Base-by-base conservation (phyloP, 2,888 invertebrate species). In the Alloscopus bannaensis region DNA sequence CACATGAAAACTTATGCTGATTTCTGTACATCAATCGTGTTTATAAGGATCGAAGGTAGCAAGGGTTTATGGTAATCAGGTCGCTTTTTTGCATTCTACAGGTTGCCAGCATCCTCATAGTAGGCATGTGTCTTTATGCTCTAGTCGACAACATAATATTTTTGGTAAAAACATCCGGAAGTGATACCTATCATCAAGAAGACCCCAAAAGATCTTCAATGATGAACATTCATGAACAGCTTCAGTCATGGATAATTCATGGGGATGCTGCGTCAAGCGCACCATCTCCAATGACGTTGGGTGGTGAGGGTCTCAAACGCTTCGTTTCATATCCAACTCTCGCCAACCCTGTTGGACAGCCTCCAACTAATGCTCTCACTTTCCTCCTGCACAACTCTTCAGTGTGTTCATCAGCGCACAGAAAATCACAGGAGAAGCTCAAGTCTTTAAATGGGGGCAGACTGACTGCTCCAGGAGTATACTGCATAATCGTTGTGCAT, bases 401-500 rank as follows among this genome's bases (percentile, higher is more conserved):
- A 45, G 80, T 83, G 50, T 86, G 86, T 59, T 68, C 72, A 66
- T 28, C 76, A 40, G 62, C 65, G 47, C 59, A 57, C 18, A 65
- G 26, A 65, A 75, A 70, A 40, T 24, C 52, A 20, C 45, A 57
- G 3, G 36, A 52, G 40, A 40, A 18, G 40, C 8, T 45, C 59
- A 42, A 42, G 45, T 36, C 42, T n/a, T n/a, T 42, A 65, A 22
- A n/a, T 40, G 40, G 60, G 31, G 22, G 22, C 18, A 31, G 50
- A 29, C 24, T n/a, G 24, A 24, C 36, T 28, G 1, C 20, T 16
- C 57, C 71, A 22, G 76, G 81, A 16, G 79, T 83, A 52, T 84
- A 84, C 72, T 86, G 86, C 55, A 81, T 87, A 75, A 86, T 87
- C 62, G 71, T 87, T 20, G 86, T 87, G 22, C 87, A 87, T 47